Evolutionary conservation across 2,113 vertebrate species (phyloP).

Genomic region (Fulica atra): DNA sequence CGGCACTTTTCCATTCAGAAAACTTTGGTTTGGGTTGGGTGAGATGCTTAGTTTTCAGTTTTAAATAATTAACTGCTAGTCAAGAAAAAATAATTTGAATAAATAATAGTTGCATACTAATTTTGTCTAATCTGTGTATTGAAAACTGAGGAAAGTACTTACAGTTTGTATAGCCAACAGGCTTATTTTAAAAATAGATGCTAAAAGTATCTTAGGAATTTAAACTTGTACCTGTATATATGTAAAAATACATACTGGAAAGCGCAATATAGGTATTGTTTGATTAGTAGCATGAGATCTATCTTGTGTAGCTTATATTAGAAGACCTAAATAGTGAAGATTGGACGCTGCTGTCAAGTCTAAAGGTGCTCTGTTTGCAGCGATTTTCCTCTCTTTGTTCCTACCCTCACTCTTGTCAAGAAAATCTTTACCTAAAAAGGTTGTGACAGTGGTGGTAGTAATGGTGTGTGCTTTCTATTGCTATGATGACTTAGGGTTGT

Average conservation of each 20-base stretch:
- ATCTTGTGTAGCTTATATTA: background rate
- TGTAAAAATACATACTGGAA: background rate
- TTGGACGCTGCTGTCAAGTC: background rate
- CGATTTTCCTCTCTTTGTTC: background rate
- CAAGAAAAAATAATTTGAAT: background rate
- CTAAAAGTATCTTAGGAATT: background rate
- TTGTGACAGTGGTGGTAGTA: background rate
- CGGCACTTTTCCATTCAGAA: background rate
- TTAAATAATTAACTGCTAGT: background rate
- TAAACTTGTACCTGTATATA: background rate
- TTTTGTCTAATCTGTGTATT: background rate
- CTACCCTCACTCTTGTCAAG: too few species aligned
- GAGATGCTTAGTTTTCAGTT: background rate
- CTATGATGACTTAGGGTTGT: background rate
- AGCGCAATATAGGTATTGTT: background rate
- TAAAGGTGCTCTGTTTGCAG: background rate
- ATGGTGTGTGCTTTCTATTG: background rate
- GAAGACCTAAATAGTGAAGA: background rate
- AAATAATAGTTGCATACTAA: background rate
- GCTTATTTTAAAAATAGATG: background rate
- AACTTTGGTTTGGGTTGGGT: background rate
- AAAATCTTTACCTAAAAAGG: background rate
- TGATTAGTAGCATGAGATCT: background rate
- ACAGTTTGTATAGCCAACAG: background rate
- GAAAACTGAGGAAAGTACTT: rapidly evolving